Evolutionary conservation across 1,140 invertebrate species (phyloP).

Genomic region (Aphidius gifuensis): DNA sequence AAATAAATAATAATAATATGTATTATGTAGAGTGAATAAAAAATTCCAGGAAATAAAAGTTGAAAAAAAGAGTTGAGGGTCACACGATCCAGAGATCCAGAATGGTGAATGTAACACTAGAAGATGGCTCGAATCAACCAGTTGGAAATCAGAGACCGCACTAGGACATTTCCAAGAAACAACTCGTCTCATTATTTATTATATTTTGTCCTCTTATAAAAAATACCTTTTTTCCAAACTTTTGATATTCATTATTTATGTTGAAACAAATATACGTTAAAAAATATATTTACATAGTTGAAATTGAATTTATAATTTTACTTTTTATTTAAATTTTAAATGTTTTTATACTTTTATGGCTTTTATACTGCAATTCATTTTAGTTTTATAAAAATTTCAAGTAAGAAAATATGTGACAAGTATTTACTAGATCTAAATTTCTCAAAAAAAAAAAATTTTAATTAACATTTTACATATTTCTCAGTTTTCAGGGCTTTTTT

Average conservation of each 20-base stretch:
- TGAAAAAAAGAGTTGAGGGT: not conserved
- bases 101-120: constrained; percentile 12
- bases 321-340: too few relatives aligned
- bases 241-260: not conserved
- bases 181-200: constrained; percentile 14
- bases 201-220: not conserved
- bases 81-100: constrained; percentile 14
- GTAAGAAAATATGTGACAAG: too few relatives aligned
- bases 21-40: not conserved
- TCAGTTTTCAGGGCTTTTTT: too few relatives aligned
- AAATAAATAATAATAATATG: not conserved
- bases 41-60: constrained; percentile 13
- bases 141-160: constrained; percentile 17
- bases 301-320: too few relatives aligned
- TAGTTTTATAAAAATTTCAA: too few relatives aligned
- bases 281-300: too few relatives aligned
- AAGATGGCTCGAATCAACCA: constrained; percentile 17
- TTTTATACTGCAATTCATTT: too few relatives aligned
- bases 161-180: constrained; percentile 14
- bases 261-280: too few relatives aligned
- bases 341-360: too few relatives aligned
- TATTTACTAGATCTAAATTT: too few relatives aligned
- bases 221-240: not conserved
- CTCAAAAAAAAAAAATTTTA: too few relatives aligned
- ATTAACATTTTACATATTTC: too few relatives aligned